Evolutionary conservation across 1,140 invertebrate genomes (phyloP).

Genomic region (Cotesia chilonis): DNA sequence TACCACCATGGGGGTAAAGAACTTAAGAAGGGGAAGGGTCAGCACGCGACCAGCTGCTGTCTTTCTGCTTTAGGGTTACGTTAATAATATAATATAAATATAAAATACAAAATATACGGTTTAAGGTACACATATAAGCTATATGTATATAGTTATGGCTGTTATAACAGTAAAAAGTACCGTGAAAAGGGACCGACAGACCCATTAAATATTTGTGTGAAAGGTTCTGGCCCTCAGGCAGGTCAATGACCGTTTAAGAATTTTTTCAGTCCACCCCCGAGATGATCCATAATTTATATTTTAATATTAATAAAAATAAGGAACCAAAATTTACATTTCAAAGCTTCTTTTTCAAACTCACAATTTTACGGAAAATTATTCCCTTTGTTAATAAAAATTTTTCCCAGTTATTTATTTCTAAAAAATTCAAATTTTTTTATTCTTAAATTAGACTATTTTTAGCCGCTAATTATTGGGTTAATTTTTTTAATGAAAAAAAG

Average conservation of each 20-base stretch:
- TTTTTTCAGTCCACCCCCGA: conserved; percentile 29
- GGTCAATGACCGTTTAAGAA: conserved; percentile 2
- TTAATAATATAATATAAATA: background rate
- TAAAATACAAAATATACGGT: background rate
- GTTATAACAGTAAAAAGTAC: conserved; percentile 11
- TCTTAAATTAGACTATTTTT: too few relatives aligned
- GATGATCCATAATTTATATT: conserved; percentile 1
- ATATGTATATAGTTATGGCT: background rate
- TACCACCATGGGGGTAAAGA: conserved; percentile 44
- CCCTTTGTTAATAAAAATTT: background rate
- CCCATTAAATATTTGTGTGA: conserved; percentile 1
- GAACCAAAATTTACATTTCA: conserved; percentile 27
- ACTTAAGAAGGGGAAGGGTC: conserved; percentile 33
- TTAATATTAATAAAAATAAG: conserved; percentile 17
- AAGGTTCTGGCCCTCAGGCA: background rate
- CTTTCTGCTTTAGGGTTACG: background rate
- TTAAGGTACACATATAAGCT: background rate
- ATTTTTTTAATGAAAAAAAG: background rate
- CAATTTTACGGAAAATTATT: conserved; percentile 16
- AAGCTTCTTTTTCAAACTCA: conserved; percentile 6
- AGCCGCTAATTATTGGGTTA: too few relatives aligned
- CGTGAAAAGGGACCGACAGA: conserved; percentile 12
- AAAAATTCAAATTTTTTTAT: too few relatives aligned
- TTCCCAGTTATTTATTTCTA: too few relatives aligned
- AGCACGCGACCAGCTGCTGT: conserved; percentile 56